Conservation (phyloP, 2,888 invertebrate species). For the Lydus trimaculatus region DNA sequence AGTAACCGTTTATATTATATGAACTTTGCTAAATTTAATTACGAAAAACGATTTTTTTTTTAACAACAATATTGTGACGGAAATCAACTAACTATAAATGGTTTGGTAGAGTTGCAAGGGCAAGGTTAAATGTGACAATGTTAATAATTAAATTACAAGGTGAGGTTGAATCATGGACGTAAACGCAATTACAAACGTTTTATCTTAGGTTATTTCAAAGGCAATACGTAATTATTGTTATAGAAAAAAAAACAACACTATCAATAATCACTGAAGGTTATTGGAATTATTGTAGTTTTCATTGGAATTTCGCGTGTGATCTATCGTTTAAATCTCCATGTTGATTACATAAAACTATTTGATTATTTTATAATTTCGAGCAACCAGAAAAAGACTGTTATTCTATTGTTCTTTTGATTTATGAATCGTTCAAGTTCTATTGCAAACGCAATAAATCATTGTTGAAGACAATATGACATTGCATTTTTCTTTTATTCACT, state of each 20-base stretch:
- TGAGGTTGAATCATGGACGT: not conserved
- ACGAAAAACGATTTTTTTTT: not conserved
- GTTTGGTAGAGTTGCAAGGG: not conserved
- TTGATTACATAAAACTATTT: not conserved
- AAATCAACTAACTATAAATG: not conserved
- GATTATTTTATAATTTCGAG: not conserved
- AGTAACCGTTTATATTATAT: slow-evolving; percentile 23
- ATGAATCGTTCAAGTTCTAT: not conserved
- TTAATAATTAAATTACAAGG: not conserved
- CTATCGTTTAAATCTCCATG: not conserved
- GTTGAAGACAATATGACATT: slow-evolving; percentile 6
- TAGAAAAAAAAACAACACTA: too few species aligned
- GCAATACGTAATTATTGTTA: not conserved
- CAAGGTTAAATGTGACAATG: not conserved
- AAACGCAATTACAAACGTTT: not conserved
- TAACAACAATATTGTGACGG: not conserved
- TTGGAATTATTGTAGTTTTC: not conserved
- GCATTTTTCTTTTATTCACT: not conserved
- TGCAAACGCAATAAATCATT: not conserved
- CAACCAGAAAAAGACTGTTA: not conserved
- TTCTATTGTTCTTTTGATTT: not conserved
- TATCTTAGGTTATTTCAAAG: slow-evolving; percentile 3
- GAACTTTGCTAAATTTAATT: not conserved
- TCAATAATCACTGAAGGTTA: not conserved
- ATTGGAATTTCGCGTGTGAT: not conserved